Evolutionary conservation across 2,888 invertebrate genomes (phyloP), one percentile per base, ranked within the genome.

Genomic region (Himalopsyche japonica): DNA sequence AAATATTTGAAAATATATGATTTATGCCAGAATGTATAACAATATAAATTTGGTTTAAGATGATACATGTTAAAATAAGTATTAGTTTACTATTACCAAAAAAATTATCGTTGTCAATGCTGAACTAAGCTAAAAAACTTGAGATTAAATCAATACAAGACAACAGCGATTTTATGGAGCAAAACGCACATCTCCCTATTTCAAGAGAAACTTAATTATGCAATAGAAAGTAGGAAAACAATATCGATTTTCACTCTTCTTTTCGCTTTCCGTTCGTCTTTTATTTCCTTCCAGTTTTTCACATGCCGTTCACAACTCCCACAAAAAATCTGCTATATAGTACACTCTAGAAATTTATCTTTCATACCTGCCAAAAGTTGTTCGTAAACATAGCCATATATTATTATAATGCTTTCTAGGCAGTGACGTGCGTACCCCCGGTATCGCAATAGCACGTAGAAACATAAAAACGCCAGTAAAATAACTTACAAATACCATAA

Each of bases 321-420:
- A 34, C 78, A 49, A 82, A 82, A 82, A 64, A 79, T 43, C 70
- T 64, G 79, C 24, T 24, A 37, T 78, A 43, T 47, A 47, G 32
- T 80, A 57, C 37, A 80, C 43, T 79, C 47, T n/a, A 80, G 49
- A 84, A 83, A 86, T 84, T 86, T 86, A 86, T 84, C 81, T 83
- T 79, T 80, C 64, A 81, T 86, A 86, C 86, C 86, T 86, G 86
- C 84, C 86, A 85, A 83, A 86, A 86, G 48, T 86, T 86, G 85
- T 83, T 83, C 83, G 86, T 86, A 86, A 86, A 86, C 86, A 86
- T 80, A 20, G 81, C 81, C 84, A 86, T 86, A 86, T 86, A 85
- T 86, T 86, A 86, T 84, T 70, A 27, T 70, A 70, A 70, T 70
- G 70, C 70, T 70, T 70, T 70, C 70, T 27, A 70, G 70, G 70